Evolutionary conservation across 2,888 invertebrate species (phyloP), one percentile per base, ranked within the genome.

Genomic region (Scaptomyza polygonia): DNA sequence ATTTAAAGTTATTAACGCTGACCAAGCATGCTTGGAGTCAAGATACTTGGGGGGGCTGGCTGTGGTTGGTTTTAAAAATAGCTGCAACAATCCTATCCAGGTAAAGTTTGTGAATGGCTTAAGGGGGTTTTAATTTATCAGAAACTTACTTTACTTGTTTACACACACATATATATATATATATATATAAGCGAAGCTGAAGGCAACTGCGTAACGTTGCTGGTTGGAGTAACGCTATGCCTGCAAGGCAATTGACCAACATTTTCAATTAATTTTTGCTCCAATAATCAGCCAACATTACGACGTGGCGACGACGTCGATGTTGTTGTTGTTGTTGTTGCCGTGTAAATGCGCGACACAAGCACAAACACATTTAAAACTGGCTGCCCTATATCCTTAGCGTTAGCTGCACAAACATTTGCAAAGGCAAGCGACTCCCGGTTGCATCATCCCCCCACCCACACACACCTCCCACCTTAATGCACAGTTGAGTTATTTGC

Each of bases 241-340:
- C 68, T 66, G 77, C 72, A 52, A 79, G 87, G 87, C 87, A 85
- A 85, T 85, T 85, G 85, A 85, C 90, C 89, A 90, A 89, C 89
- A 90, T 90, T 91, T 91, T 90, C 91, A 91, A 90, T 91, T 91
- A 90, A 90, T 89, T 89, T 84, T 89, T 89, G 89, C 89, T 87
- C 89, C 87, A 90, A 89, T 89, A 90, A 89, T 83, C 88, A 88
- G 75, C 65, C 75, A 71, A 77, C 80, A 69, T 79, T 70, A 67
- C 76, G 72, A 64, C 66, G 63, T 44, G 53, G 21, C 57, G 51
- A 47, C 52, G 25, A 25, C 25, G 25, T 21, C 0, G 21, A 21
- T 21, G 21, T 21, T 21, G n/a, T 3, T 3, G 49, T 32, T 39
- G 59, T 42, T 75, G 68, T 43, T 53, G 57, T 59, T 67, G 68